These are phyloP conservation scores for Pogona vitticeps DNA, from an alignment of 2,113 vertebrate species.

Conservation along the genomic window DNA sequence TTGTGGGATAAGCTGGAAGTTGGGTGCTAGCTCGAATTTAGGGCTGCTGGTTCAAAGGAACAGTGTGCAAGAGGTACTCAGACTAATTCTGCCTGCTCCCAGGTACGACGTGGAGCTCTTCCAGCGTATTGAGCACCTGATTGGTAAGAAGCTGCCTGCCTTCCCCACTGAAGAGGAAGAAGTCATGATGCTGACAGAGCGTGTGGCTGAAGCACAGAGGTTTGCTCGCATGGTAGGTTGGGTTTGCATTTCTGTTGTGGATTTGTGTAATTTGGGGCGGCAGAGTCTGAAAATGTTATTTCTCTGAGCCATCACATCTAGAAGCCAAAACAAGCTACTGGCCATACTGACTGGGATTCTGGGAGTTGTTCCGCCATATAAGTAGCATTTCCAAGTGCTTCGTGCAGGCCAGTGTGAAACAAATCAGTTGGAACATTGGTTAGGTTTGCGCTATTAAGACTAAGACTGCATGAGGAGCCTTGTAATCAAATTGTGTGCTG, in stretches of 20 bases:
- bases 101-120: slow-evolving; percentile 98
- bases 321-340: no score
- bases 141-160: slow-evolving; percentile 95
- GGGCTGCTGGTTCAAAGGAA: not conserved
- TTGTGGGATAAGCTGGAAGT: not conserved
- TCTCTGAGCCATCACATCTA: no score
- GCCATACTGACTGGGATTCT: no score
- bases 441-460: not conserved
- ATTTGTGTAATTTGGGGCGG: not conserved
- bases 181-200: slow-evolving; percentile 96
- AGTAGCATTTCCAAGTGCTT: no score
- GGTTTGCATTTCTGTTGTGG: not conserved
- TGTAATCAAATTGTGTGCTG: not conserved
- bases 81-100: not conserved
- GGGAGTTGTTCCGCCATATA: no score
- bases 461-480: not conserved
- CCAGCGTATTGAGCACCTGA: slow-evolving; percentile 94
- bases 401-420: not conserved
- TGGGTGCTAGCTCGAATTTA: no score
- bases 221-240: slow-evolving; percentile 83
- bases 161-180: slow-evolving; percentile 97
- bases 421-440: not conserved
- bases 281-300: no score
- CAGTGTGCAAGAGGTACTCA: not conserved
- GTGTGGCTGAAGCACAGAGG: slow-evolving; percentile 94